These are phyloP conservation scores for Urechis unicinctus DNA, from an alignment of 2,888 invertebrate genomes.

Conservation along the genomic window DNA sequence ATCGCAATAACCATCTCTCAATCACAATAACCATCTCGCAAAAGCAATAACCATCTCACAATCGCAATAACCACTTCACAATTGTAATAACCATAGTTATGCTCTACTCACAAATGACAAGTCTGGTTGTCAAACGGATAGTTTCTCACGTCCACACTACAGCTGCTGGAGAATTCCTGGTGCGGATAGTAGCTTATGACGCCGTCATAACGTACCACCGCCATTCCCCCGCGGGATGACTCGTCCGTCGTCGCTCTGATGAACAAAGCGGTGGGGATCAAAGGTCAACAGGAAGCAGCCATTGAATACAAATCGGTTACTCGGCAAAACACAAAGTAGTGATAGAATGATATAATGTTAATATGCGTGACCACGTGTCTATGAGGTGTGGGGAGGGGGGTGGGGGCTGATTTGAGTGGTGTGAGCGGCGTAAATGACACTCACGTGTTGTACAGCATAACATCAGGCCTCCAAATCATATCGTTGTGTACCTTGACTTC, in stretches of 20 bases:
- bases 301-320: no score
- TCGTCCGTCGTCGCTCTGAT: constrained; percentile 10
- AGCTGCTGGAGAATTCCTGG: constrained; percentile 11
- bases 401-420: not conserved
- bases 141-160: constrained; percentile 15
- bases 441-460: constrained; percentile 18
- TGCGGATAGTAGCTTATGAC: constrained; percentile 16
- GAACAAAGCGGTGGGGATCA: no score
- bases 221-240: constrained; percentile 5
- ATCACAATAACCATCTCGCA: no score
- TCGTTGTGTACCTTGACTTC: constrained; percentile 2
- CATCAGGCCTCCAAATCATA: constrained; percentile 11
- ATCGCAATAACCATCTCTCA: no score
- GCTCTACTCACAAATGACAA: constrained; percentile 10
- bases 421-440: not conserved
- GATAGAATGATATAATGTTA: not conserved
- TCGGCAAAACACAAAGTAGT: no score
- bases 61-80: no score
- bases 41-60: no score
- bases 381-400: not conserved
- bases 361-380: no score
- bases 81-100: no score
- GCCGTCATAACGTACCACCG: constrained; percentile 8
- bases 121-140: constrained; percentile 21
- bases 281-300: no score